These are phyloP conservation scores for Spicauda simplicius DNA, from an alignment of 2,888 invertebrate species.

Conservation along the genomic window DNA sequence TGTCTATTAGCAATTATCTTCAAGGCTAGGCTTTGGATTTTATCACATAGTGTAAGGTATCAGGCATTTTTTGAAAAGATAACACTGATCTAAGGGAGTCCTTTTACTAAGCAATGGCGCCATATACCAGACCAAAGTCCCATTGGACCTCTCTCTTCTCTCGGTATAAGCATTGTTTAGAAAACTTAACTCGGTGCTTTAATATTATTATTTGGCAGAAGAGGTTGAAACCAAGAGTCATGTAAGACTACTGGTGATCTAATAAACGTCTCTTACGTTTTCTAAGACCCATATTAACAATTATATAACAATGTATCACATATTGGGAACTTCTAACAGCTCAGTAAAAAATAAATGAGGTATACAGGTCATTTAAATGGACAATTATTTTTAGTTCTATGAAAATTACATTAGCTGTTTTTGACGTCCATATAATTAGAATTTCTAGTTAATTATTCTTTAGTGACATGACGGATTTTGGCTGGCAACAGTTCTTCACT, in stretches of 20 bases:
- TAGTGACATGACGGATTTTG: slow-evolving; percentile 2
- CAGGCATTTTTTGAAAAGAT: background rate
- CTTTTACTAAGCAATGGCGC: background rate
- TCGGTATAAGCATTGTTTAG: no score
- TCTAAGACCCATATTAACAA: background rate
- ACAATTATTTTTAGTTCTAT: slow-evolving; percentile 3
- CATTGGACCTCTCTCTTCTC: no score
- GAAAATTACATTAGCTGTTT: background rate
- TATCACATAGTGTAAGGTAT: background rate
- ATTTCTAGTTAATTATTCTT: slow-evolving; percentile 10
- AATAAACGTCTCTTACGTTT: no score
- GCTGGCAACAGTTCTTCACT: slow-evolving; percentile 8
- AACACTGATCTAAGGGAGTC: background rate
- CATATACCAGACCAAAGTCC: no score
- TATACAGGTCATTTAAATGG: slow-evolving; percentile 3
- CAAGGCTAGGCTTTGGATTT: slow-evolving; percentile 1
- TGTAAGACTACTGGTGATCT: no score
- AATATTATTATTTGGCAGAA: no score
- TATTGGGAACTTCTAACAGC: background rate
- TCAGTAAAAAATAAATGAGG: slow-evolving; percentile 6
- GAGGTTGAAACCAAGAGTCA: no score
- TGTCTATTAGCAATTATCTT: slow-evolving; percentile 13
- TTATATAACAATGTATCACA: background rate
- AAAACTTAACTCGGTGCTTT: no score
- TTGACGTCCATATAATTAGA: slow-evolving; percentile 4